Base-by-base conservation (phyloP, 1,140 invertebrate genomes). In the Cardiocondyla obscurior region DNA sequence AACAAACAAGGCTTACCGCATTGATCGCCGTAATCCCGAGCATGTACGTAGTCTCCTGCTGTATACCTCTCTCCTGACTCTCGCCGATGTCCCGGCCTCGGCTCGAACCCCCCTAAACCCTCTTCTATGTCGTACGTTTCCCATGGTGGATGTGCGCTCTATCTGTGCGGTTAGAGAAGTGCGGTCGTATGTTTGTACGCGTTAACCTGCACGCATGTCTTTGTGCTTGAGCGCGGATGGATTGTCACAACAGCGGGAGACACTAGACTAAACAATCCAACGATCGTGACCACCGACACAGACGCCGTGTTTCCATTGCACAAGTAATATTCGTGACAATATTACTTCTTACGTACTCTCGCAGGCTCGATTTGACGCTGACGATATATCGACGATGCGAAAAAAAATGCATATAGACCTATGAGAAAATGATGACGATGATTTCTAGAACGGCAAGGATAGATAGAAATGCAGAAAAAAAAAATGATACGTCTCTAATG, bases 1-100 rank as follows among this genome's bases (percentile, higher is more conserved):
- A 92, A 90, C 91, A 92, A 92, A 91, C 90, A 91, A 88, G 89
- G 90, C 89, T 91, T 90, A 91, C 90, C 90, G 90, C 90, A 92
- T 91, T 89, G 91, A 92, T 92, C 91, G 90, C 86, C 85, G 86
- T 91, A 92, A 92, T 91, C 91, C 91, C 85, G 84, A 88, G 90
- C 90, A 90, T 90, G 90, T 90, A 90, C 88, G 90, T 91, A 84
- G 85, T 76, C 82, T 82, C 84, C 73, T 53, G 42, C 70, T 51
- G 33, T 85, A 49, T 70, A 57, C 28, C 46, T 72, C 72, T 70
- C 76, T 53, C 58, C 58, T 79, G 57, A 55, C 82, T 81, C 82
- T 87, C 85, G n/a, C 58, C 69, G 51, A 62, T 67, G 77, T 88
- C 65, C 70, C 77, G 39, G 28, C 60, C 57, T n/a, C 74, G 22